These are phyloP conservation scores for Notospermus geniculatus DNA, from an alignment of 1,140 invertebrate species.

Conservation along the genomic window DNA sequence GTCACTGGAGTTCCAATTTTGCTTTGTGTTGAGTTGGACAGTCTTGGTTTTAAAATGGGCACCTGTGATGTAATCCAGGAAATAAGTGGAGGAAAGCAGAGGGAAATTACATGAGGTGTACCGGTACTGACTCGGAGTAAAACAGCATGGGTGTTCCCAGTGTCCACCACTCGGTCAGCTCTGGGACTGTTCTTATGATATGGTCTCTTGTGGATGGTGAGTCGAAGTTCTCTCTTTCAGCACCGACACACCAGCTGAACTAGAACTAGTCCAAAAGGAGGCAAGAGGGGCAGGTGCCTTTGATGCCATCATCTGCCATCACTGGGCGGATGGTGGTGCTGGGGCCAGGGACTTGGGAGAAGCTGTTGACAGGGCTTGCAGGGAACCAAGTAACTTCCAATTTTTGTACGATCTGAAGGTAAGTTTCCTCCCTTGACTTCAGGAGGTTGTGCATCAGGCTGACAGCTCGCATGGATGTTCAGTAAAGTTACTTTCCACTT, in stretches of 20 bases:
- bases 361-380: slow-evolving; percentile 77
- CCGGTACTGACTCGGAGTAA: no score
- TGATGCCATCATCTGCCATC: slow-evolving; percentile 80
- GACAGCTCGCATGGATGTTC: background rate
- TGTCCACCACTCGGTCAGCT: no score
- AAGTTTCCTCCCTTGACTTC: slow-evolving; percentile 11
- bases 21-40: no score
- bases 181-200: no score
- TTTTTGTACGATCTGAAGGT: slow-evolving; percentile 81
- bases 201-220: no score
- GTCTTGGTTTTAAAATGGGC: no score
- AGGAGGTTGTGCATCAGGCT: background rate
- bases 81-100: no score
- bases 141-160: no score
- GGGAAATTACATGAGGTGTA: no score
- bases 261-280: slow-evolving; percentile 74
- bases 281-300: slow-evolving; percentile 76
- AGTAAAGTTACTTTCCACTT: background rate
- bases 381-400: slow-evolving; percentile 62
- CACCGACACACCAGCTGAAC: slow-evolving; percentile 83
- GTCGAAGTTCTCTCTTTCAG: slow-evolving; percentile 54
- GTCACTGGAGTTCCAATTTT: no score
- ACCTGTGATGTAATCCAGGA: no score
- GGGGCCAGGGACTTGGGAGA: slow-evolving; percentile 85
- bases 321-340: slow-evolving; percentile 87